phyloP scores from a whole-genome alignment of 2,888 invertebrate species.

The Thecophora atra region DNA sequence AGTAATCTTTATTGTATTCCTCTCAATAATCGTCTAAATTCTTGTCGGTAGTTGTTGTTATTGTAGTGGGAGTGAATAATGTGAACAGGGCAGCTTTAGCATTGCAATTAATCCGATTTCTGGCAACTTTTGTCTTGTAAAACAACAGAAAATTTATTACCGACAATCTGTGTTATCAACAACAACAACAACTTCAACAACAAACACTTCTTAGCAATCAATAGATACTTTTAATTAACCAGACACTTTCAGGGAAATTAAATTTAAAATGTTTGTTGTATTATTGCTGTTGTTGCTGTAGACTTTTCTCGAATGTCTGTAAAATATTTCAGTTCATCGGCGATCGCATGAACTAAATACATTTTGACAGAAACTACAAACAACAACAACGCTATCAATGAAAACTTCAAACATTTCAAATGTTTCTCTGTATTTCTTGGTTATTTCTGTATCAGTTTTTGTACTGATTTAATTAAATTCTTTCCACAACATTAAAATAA shows the following conservation, averaged over 20 bases:
- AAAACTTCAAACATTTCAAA: background rate
- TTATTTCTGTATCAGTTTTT: too few species aligned
- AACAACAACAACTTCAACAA: conserved; percentile 25
- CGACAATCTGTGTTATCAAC: conserved; percentile 8
- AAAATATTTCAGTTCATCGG: too few species aligned
- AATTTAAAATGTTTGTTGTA: background rate
- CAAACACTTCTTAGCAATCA: background rate
- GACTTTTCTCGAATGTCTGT: too few species aligned
- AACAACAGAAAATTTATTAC: conserved; percentile 21
- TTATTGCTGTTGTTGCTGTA: background rate
- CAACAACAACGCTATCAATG: background rate
- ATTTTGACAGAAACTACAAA: background rate
- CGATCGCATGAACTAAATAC: too few species aligned
- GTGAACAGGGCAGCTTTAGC: background rate
- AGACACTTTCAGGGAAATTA: background rate
- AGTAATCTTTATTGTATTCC: background rate
- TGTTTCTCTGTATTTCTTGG: background rate
- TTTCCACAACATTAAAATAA: too few species aligned
- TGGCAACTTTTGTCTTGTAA: conserved; percentile 22
- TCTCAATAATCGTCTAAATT: background rate
- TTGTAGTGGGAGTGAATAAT: background rate
- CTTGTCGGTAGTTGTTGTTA: background rate
- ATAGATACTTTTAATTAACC: background rate
- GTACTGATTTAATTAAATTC: too few species aligned
- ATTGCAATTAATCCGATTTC: conserved; percentile 39